Percentiles rank a stretch among this genome's conserved stretches.
Evolutionary conservation across 2,888 invertebrate species (phyloP).

Genomic region (Cremastobaeus sp.): DNA sequence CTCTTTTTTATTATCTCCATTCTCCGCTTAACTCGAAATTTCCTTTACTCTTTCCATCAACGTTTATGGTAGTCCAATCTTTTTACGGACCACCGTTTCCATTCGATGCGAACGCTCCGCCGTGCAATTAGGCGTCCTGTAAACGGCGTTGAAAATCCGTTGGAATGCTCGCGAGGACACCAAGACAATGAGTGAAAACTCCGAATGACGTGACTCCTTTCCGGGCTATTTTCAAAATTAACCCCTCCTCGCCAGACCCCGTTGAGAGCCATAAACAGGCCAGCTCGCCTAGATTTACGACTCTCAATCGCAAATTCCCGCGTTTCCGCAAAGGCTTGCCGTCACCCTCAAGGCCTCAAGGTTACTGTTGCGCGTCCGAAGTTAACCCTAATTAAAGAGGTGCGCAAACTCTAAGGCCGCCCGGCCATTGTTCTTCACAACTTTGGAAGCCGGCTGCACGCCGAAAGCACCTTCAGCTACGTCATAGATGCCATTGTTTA

Average conservation of each 20-base stretch:
- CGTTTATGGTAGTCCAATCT: conserved; percentile 70
- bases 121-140: conserved; percentile 36
- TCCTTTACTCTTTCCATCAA: conserved; percentile 55
- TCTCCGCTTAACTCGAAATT: conserved; percentile 58
- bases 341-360: conserved; percentile 50
- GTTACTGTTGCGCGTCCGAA: conserved; percentile 66
- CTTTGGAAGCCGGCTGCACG: conserved; percentile 1
- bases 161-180: conserved; percentile 35
- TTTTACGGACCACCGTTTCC: conserved; percentile 63
- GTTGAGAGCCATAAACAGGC: conserved; percentile 63
- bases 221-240: conserved; percentile 30
- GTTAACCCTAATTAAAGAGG: conserved; percentile 77
- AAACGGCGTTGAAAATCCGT: conserved; percentile 37
- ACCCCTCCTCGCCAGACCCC: conserved; percentile 30
- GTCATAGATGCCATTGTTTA: conserved; percentile 30
- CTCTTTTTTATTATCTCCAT: conserved; percentile 25
- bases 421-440: conserved; percentile 6
- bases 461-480: no score
- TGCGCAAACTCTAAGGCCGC: conserved; percentile 53
- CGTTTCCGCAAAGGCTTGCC: conserved; percentile 71
- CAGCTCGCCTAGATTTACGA: conserved; percentile 72
- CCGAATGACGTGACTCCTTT: conserved; percentile 39
- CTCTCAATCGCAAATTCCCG: conserved; percentile 71
- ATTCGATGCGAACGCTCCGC: conserved; percentile 50
- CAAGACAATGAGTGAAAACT: conserved; percentile 38